A percentile compares a stretch with the other conserved stretches of the same genome.
phyloP scores from a whole-genome alignment of 1,140 invertebrate genomes.

The Dendrolimus kikuchii region DNA sequence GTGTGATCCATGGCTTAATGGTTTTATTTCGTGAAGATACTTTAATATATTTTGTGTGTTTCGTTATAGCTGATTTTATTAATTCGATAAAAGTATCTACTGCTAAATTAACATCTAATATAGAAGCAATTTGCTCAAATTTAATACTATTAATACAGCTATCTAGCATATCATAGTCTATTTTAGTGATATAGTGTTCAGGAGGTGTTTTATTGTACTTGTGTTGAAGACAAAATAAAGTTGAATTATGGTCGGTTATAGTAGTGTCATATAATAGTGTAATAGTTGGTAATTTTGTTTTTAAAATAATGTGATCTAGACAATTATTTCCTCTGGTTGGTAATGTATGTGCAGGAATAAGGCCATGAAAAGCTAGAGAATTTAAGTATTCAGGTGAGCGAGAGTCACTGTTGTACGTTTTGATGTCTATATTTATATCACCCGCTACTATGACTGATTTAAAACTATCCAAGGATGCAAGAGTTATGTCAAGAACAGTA shows the following conservation, averaged over 20 bases:
- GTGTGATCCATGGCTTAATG: slow-evolving; percentile 3
- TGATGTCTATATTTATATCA: slow-evolving; percentile 3
- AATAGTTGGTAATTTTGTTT: not conserved
- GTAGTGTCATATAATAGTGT: not conserved
- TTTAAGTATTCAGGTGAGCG: slow-evolving; percentile 4
- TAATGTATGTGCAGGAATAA: not conserved
- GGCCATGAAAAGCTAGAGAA: not conserved
- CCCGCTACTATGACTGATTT: slow-evolving; percentile 1
- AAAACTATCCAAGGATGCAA: not conserved
- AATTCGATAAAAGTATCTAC: not conserved
- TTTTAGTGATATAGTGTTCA: not conserved
- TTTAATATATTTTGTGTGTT: not conserved
- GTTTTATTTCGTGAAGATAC: not conserved
- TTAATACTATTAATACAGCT: not conserved
- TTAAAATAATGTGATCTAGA: slow-evolving; percentile 1
- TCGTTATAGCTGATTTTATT: not conserved
- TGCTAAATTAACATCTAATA: not conserved
- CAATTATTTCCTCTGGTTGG: slow-evolving; percentile 6
- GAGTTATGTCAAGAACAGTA: not conserved
- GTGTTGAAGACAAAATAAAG: not conserved
- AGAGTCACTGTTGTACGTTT: not conserved
- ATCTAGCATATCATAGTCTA: slow-evolving; percentile 1
- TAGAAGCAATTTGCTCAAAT: not conserved
- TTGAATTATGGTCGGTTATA: slow-evolving; percentile 1
- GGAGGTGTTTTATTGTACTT: not conserved